Evolutionary conservation across 2,888 invertebrate species (phyloP), one percentile per base, ranked within the genome.

Genomic region (Noctua comes): DNA sequence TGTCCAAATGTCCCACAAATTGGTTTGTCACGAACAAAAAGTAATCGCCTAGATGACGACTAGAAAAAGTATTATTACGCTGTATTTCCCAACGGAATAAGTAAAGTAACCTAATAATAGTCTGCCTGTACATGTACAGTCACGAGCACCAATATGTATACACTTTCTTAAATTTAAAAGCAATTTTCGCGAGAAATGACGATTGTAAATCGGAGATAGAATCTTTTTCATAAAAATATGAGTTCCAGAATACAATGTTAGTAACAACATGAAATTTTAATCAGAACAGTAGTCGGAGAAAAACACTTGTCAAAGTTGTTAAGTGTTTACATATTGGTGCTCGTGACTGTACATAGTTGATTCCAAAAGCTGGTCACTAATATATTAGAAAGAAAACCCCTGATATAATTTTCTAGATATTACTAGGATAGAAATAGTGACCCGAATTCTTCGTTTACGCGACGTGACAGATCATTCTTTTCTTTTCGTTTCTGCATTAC

Each of bases 21-120:
- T 59, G 48, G 51, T 66, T 59, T 43, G 24, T 43, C n/a, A 18
- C 31, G 16, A 27, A 76, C n/a, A 82, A 66, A 79, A 79, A 76
- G 21, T 82, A 66, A 79, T 76, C 43, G 16, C 21, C 43, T 59
- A 51, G 31, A 48, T 66, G 66, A 82, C 48, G 16, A 43, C 40
- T 66, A 36, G 57, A 66, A 73, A 76, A 74, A 57, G 16, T 73
- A 65, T 65, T 40, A 31, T 65, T 40, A 65, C 46, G 13, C 18
- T 36, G 8, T 40, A 65, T 74, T 73, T 21, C 65, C 36, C 57
- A 8, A 4, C 7, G 40, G 48, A 48, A 65, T 81, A 57, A 65
- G 57, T 48, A 46, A 48, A 73, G 74, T 48, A 31, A 57, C 36
- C 10, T 57, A 40, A 48, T 74, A 79, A 57, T 48, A 18, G 24